A percentile compares a stretch with the other conserved stretches of the same genome.
Conservation (phyloP, 1,140 invertebrate species). For the Pseudomyrmex pallidus region DNA sequence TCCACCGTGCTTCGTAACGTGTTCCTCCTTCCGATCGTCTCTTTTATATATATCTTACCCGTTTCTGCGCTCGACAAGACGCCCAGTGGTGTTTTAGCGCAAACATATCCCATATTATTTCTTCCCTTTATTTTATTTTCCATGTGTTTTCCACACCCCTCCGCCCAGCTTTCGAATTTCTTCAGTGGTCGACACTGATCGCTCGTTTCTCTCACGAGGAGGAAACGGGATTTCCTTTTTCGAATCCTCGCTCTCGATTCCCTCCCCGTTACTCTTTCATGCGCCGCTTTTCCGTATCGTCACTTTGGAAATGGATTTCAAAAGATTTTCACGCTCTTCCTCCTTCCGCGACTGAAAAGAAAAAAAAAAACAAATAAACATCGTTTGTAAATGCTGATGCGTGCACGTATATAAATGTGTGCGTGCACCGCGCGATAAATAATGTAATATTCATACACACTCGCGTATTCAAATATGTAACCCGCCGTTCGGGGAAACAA, state of each 20-base stretch:
- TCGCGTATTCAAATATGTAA: neutral
- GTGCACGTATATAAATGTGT: no score
- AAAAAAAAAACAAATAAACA: no score
- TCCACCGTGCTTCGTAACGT: neutral
- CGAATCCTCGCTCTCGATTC: neutral
- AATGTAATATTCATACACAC: neutral
- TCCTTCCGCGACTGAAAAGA: slow-evolving; percentile 15
- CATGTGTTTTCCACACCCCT: neutral
- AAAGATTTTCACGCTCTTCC: slow-evolving; percentile 11
- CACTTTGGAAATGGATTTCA: slow-evolving; percentile 7
- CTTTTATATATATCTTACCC: slow-evolving; percentile 21
- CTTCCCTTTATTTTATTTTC: slow-evolving; percentile 18
- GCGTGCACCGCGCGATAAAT: neutral
- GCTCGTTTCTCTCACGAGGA: slow-evolving; percentile 6
- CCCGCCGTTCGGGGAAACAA: neutral
- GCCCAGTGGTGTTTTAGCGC: slow-evolving; percentile 4
- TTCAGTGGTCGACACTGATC: neutral
- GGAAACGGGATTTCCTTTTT: slow-evolving; percentile 3
- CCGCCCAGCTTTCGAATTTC: neutral
- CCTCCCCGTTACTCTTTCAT: slow-evolving; percentile 35
- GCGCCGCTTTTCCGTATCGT: slow-evolving; percentile 11
- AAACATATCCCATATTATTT: slow-evolving; percentile 32
- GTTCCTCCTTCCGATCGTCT: slow-evolving; percentile 19
- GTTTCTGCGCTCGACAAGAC: neutral
- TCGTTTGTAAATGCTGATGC: neutral